Evolutionary conservation across 2,888 invertebrate genomes (phyloP), one percentile per base, ranked within the genome.

Genomic region (Thymelicus sylvestris): DNA sequence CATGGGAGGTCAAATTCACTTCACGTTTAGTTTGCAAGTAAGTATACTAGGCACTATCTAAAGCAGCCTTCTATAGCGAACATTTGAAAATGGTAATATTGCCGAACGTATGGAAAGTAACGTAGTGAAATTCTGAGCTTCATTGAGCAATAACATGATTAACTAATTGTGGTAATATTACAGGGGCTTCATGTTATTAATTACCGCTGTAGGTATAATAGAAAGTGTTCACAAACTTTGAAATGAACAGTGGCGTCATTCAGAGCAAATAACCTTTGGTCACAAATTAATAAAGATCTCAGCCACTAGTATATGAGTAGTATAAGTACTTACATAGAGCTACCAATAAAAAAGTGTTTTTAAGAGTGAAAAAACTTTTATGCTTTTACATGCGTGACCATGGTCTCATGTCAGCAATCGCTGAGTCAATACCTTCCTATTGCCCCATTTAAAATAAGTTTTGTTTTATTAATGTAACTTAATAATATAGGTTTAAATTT

Each of bases 141-240:
- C 74, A 78, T 77, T 77, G 74, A 75, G 71, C 75, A 77, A 75
- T 75, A 77, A 75, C 74, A 74, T 74, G 73, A 71, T 66, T 66
- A 73, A 73, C 74, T 77, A 75, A 78, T 76, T 75, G 74, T 72
- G 74, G 73, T 71, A 73, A 74, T 74, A 75, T 74, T 74, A 74
- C 66, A 65, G 13, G 68, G 70, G 68, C 73, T 55, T 72, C 74
- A 73, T 75, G 70, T 73, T 71, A 74, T 74, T 76, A 73, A 74
- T 76, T 72, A 76, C 68, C 69, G 68, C 66, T 64, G 48, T 70
- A 31, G 31, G 31, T 31, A 41, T 57, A 57, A 57, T 57, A 57
- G 41, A 41, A 39, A 60, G 15, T 59, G 59, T 39, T 59, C 39
- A 59, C 39, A 39, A 59, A 59, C 39, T 8, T 59, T 59, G 59